Evolutionary conservation across 2,888 invertebrate species (phyloP), one percentile per base, ranked within the genome.

Genomic region (Amblyteles armatorius): DNA sequence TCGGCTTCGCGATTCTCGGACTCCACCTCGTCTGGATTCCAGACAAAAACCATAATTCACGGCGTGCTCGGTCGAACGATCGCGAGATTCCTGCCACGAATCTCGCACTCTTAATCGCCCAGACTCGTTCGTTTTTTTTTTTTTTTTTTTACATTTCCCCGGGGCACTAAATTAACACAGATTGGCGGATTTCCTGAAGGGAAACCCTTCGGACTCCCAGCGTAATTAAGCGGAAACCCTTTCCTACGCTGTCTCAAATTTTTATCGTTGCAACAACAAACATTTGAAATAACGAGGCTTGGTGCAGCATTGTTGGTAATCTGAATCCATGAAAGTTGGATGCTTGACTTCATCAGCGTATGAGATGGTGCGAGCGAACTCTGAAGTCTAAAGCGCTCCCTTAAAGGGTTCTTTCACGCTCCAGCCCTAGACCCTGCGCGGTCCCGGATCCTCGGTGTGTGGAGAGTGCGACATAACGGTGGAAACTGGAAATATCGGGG

Each of bases 341-440:
- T 55, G 33, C 36, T 52, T 22, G 69, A 50, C 50, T 52, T 69
- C 52, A n/a, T n/a, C 69, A 22, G 16, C 69, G 50, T 33, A 52
- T 29, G 33, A 33, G 69, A 69, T 16, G 33, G 69, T 33, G 33
- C 22, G 33, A 69, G 29, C 52, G 69, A 69, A 33, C 48, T 29
- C 29, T 69, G 29, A 6, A 33, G 33, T 1, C 33, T 2, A 40
- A 40, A 40, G 11, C 33, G 4, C 26, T 63, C 33, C 3, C 1
- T 5, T 19, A 65, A 65, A 65, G 36, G n/a, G 33, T 19, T 3
- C 65, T 36, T 36, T n/a, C 19, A 65, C 19, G 19, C 36, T 65
- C 19, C 19, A 13, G 2, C 36, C 6, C 36, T 60, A 26, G 26
- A 26, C 7, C 22, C 7, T 29, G 60, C 29, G 22, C 26, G 29